These are phyloP conservation scores for Peribatodes rhomboidaria DNA, from an alignment of 2,888 invertebrate species.

Conservation along the genomic window DNA sequence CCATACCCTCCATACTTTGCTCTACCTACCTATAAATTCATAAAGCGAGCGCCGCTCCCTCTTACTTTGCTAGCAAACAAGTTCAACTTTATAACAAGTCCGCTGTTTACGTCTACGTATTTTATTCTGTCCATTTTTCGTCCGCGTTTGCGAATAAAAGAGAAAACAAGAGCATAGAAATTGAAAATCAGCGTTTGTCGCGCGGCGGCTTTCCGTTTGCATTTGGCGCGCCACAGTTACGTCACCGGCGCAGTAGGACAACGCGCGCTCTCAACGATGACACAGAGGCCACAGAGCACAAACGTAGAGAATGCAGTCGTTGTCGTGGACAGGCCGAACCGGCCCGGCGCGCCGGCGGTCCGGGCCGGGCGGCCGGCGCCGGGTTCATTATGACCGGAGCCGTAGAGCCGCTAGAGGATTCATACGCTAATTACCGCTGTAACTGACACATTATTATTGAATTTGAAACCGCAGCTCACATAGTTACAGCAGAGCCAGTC, in stretches of 20 bases:
- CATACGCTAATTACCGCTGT: conserved; percentile 47
- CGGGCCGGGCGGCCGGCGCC: no score
- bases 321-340: no score
- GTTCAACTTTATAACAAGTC: conserved; percentile 19
- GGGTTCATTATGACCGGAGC: no score
- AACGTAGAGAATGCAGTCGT: background rate
- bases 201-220: background rate
- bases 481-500: conserved; percentile 18
- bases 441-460: conserved; percentile 47
- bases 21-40: conserved; percentile 12
- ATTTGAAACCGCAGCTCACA: conserved; percentile 12
- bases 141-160: conserved; percentile 25
- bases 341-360: no score
- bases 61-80: conserved; percentile 27
- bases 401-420: conserved; percentile 35
- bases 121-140: conserved; percentile 18
- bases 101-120: conserved; percentile 19
- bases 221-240: background rate
- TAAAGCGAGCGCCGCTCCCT: conserved; percentile 12
- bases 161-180: conserved; percentile 24
- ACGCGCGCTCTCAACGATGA: background rate
- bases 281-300: background rate
- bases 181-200: conserved; percentile 25
- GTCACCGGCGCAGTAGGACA: background rate
- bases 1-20: background rate